phyloP scores from a whole-genome alignment of 30 jellyfish, hydroid and myxozoan species.

The Aurelia sp. region DNA sequence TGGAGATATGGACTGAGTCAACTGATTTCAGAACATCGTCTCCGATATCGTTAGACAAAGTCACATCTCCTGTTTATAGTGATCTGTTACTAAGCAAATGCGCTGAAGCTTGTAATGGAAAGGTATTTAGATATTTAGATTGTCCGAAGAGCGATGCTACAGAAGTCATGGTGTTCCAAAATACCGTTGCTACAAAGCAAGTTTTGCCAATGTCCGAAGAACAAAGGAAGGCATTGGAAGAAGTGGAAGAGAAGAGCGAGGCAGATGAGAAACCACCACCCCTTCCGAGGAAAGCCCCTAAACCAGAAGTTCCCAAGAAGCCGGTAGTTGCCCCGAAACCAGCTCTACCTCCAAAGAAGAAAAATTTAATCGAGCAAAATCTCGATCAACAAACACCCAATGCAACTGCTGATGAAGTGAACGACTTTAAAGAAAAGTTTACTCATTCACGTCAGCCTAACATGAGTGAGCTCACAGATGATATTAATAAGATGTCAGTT shows the following conservation, averaged over 20 bases:
- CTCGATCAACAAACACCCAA: not conserved
- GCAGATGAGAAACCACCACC: slow-evolving; percentile 49
- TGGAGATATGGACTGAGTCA: slow-evolving; percentile 72
- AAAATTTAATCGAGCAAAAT: slow-evolving; percentile 1
- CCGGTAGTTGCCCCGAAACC: slow-evolving; percentile 80
- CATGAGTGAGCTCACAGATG: slow-evolving; percentile 42
- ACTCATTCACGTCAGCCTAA: slow-evolving; percentile 63
- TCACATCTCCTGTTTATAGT: slow-evolving; percentile 19
- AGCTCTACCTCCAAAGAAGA: slow-evolving; percentile 53
- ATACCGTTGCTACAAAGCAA: slow-evolving; percentile 17
- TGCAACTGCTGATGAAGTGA: not conserved
- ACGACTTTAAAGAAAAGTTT: slow-evolving; percentile 16
- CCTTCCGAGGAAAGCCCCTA: slow-evolving; percentile 28
- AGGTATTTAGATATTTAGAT: slow-evolving; percentile 42
- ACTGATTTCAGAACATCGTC: slow-evolving; percentile 78
- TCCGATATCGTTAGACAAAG: slow-evolving; percentile 39
- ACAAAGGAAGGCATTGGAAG: not conserved
- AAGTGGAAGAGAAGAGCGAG: not conserved
- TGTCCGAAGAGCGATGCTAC: slow-evolving; percentile 54
- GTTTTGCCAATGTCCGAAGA: slow-evolving; percentile 31
- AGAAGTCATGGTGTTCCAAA: slow-evolving; percentile 36
- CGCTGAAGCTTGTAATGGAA: slow-evolving; percentile 36
- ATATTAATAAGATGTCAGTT: slow-evolving; percentile 24
- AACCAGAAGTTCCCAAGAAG: slow-evolving; percentile 63
- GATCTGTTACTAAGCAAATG: slow-evolving; percentile 32